Conservation (phyloP, 2,888 invertebrate genomes). For the Malachius bipustulatus region DNA sequence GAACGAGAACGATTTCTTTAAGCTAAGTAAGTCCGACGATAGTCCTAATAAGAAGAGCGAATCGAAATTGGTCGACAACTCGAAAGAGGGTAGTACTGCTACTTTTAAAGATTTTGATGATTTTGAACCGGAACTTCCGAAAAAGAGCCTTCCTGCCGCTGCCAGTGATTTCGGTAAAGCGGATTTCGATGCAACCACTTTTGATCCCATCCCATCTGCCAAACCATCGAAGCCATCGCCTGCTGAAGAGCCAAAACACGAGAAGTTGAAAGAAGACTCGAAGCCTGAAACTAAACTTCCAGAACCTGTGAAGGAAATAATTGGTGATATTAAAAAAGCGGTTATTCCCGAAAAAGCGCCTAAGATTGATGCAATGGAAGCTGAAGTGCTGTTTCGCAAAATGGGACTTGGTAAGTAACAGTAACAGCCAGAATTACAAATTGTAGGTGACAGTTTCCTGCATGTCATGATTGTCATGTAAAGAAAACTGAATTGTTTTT, state of each 20-base stretch:
- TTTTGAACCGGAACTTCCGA: constrained; percentile 19
- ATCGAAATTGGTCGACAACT: constrained; percentile 9
- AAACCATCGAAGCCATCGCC: constrained; percentile 9
- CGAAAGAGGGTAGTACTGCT: constrained; percentile 16
- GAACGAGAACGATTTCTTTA: constrained; percentile 36
- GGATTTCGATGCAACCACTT: not conserved
- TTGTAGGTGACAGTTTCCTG: no score
- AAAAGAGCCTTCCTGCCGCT: constrained; percentile 14
- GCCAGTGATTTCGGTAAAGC: no score
- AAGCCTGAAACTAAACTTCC: constrained; percentile 13
- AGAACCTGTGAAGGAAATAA: constrained; percentile 17
- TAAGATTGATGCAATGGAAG: constrained; percentile 44
- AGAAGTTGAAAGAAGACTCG: constrained; percentile 8
- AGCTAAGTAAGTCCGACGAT: constrained; percentile 25
- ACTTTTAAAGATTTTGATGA: constrained; percentile 29
- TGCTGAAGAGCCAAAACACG: constrained; percentile 10
- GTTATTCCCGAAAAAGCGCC: constrained; percentile 26
- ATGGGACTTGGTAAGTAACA: constrained; percentile 62
- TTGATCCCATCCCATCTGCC: constrained; percentile 4
- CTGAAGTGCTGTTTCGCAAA: constrained; percentile 59
- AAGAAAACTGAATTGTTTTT: no score
- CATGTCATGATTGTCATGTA: no score
- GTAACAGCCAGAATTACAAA: no score
- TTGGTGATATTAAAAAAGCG: constrained; percentile 16
- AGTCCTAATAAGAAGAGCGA: constrained; percentile 19